Conservation (phyloP, 1,140 invertebrate species). For the Cydia splendana region DNA sequence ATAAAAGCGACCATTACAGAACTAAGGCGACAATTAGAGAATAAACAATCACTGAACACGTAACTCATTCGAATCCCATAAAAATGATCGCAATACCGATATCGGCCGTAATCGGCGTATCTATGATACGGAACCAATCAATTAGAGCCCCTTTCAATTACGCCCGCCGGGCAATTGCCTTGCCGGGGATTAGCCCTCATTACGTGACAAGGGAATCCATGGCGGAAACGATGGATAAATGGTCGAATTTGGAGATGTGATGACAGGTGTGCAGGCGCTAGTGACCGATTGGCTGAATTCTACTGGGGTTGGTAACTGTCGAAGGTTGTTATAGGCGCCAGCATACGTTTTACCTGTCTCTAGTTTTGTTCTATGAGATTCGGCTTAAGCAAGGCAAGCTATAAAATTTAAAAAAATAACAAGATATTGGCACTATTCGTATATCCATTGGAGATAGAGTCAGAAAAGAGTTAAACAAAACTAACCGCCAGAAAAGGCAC, state of each 20-base stretch:
- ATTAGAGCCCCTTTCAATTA: slow-evolving; percentile 77
- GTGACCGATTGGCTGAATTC: background rate
- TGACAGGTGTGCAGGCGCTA: background rate
- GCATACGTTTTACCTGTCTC: too few species aligned
- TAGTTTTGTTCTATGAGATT: too few species aligned
- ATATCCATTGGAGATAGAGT: too few species aligned
- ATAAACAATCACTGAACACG: background rate
- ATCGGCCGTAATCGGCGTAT: slow-evolving; percentile 15
- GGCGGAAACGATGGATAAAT: background rate
- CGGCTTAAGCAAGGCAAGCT: too few species aligned
- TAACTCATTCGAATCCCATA: background rate
- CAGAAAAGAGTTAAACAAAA: too few species aligned
- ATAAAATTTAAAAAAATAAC: too few species aligned
- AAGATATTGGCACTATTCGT: too few species aligned
- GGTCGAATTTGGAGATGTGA: background rate
- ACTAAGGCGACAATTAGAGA: background rate
- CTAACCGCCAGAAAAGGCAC: too few species aligned
- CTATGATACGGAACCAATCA: slow-evolving; percentile 70
- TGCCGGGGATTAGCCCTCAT: slow-evolving; percentile 21
- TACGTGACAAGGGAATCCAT: slow-evolving; percentile 22
- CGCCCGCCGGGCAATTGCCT: slow-evolving; percentile 19
- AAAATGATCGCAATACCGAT: background rate
- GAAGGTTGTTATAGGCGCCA: too few species aligned
- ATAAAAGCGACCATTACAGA: too few species aligned
- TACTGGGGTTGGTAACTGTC: background rate